Conservation (phyloP, 2,113 vertebrate genomes). For the Pomatorhinus ruficollis region DNA sequence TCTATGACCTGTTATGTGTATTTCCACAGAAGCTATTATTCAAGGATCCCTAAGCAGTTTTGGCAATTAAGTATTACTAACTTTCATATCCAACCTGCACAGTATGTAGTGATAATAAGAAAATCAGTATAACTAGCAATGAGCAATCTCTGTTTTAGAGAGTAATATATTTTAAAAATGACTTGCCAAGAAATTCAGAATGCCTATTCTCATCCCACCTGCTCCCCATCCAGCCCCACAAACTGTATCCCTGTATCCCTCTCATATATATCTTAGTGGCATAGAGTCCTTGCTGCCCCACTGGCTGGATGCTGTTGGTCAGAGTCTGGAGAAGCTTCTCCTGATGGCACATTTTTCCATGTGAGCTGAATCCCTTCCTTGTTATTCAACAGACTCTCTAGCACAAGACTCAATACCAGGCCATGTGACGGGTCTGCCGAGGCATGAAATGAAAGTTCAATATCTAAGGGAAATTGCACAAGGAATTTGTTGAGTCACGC, state of each 20-base stretch:
- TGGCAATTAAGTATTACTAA: not conserved
- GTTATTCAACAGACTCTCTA: not conserved
- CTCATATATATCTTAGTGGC: not conserved
- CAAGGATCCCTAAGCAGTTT: not conserved
- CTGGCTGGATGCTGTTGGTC: not conserved
- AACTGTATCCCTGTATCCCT: not conserved
- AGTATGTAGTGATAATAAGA: not conserved
- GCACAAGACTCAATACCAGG: not conserved
- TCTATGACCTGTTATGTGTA: not conserved
- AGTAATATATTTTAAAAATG: not conserved
- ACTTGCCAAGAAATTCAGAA: not conserved
- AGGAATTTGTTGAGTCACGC: not conserved
- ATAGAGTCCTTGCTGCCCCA: not conserved
- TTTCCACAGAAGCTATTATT: not conserved
- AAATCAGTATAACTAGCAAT: not conserved
- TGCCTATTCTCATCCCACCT: not conserved
- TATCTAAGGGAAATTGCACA: not conserved
- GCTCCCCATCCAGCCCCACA: not conserved
- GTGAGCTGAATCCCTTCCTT: not conserved
- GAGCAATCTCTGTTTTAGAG: not conserved
- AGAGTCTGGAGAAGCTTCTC: not conserved
- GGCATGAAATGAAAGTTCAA: not conserved
- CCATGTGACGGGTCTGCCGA: not conserved
- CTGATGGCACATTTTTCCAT: not conserved
- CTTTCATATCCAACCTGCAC: not conserved